A percentile compares a stretch with the other conserved stretches of the same genome.
Conservation (phyloP, 2,113 vertebrate genomes). For the Pithys albifrons region DNA sequence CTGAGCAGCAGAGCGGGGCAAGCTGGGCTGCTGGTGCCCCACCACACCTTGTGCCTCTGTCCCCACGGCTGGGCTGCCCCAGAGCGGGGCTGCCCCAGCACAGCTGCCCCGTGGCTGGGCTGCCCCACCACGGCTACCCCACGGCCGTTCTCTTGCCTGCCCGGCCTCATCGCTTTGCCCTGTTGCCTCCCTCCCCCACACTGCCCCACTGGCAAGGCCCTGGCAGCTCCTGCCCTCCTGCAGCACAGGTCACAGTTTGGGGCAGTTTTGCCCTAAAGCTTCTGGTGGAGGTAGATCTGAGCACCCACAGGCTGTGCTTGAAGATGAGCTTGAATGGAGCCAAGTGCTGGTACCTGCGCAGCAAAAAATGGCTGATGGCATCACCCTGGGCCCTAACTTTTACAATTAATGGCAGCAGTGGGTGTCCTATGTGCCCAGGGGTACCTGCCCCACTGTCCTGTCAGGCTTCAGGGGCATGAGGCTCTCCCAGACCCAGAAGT, state of each 20-base stretch:
- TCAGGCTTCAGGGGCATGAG: rapidly evolving
- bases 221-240: not conserved
- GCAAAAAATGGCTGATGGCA: not conserved
- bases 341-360: not conserved
- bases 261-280: not conserved
- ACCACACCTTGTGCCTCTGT: not conserved
- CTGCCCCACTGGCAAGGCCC: not conserved
- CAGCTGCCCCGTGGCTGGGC: not conserved
- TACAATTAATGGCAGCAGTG: not conserved
- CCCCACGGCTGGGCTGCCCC: not conserved
- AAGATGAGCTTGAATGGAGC: not conserved
- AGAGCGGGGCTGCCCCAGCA: not conserved
- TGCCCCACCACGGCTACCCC: not conserved
- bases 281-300: rapidly evolving
- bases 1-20: not conserved
- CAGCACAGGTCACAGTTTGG: not conserved
- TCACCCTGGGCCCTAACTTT: not conserved
- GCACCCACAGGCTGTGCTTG: not conserved
- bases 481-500: not conserved
- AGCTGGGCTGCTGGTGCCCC: not conserved
- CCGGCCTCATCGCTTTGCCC: not conserved
- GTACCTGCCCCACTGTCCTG: rapidly evolving
- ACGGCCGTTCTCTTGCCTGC: not conserved
- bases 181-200: not conserved
- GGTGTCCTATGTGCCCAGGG: not conserved